phyloP scores from a whole-genome alignment of 2,888 invertebrate species.

The Drosophila formosana region DNA sequence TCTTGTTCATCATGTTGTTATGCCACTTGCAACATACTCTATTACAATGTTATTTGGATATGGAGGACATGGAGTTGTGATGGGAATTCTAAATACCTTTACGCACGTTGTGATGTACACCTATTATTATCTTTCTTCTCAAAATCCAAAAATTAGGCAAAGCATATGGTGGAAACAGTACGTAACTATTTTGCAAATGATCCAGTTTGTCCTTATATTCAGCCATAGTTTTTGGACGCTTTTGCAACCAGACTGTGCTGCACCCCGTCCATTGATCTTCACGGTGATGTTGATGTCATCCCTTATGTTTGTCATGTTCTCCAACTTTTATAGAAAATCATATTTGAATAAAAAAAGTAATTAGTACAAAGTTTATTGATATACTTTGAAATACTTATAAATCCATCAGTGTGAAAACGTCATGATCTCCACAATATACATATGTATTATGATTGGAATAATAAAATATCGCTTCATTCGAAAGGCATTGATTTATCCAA shows the following conservation, averaged over 20 bases:
- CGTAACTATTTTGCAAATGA: constrained; percentile 49
- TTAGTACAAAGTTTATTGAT: background rate
- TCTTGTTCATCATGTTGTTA: constrained; percentile 53
- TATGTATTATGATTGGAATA: no score
- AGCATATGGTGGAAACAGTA: constrained; percentile 56
- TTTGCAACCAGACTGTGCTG: constrained; percentile 39
- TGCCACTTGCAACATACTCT: constrained; percentile 35
- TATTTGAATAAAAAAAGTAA: constrained; percentile 27
- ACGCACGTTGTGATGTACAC: constrained; percentile 55
- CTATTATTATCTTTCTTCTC: constrained; percentile 52
- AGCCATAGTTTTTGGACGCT: constrained; percentile 29
- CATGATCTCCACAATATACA: no score
- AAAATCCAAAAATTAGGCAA: constrained; percentile 10
- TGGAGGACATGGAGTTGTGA: constrained; percentile 47
- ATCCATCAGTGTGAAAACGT: no score
- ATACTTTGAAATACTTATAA: no score
- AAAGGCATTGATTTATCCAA: no score
- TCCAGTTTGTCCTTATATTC: constrained; percentile 46
- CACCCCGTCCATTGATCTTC: background rate
- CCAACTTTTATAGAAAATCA: constrained; percentile 45
- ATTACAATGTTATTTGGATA: constrained; percentile 40
- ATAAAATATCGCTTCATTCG: no score
- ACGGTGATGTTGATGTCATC: constrained; percentile 19
- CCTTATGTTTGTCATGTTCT: constrained; percentile 51
- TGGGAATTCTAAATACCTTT: constrained; percentile 34